phyloP scores from a whole-genome alignment of 2,888 invertebrate species.

The Tillus elongatus region DNA sequence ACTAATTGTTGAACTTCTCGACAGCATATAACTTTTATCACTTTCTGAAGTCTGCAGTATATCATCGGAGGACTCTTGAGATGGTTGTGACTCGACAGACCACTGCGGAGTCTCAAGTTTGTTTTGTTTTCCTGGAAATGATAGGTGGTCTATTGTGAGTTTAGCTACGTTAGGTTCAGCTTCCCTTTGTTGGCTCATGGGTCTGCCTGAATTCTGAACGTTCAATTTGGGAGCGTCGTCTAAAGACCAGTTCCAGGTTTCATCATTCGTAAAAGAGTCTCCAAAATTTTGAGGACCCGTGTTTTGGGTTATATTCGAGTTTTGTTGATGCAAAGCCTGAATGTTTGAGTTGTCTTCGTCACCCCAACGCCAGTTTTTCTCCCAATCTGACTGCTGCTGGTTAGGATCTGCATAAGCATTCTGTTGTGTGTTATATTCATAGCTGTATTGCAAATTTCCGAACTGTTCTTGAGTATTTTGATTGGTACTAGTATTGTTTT shows the following conservation, averaged over 20 bases:
- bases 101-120: constrained; percentile 49
- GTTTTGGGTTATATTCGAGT: constrained; percentile 28
- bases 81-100: constrained; percentile 58
- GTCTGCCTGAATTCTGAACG: constrained; percentile 11
- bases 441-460: constrained; percentile 29
- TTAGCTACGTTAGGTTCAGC: constrained; percentile 24
- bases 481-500: too few relatives aligned
- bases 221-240: constrained; percentile 32
- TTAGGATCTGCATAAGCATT: constrained; percentile 34
- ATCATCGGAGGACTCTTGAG: constrained; percentile 57
- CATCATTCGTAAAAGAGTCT: constrained; percentile 50
- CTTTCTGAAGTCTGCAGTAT: constrained; percentile 52
- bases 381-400: constrained; percentile 21
- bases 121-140: constrained; percentile 23
- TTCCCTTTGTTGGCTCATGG: constrained; percentile 29
- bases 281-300: constrained; percentile 24
- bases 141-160: constrained; percentile 17
- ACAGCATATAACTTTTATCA: constrained; percentile 52
- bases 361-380: constrained; percentile 52
- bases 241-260: constrained; percentile 55
- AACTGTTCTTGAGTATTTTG: too few relatives aligned
- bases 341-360: constrained; percentile 43
- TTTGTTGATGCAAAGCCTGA: constrained; percentile 26
- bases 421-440: constrained; percentile 24
- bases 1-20: constrained; percentile 42